phyloP scores from a whole-genome alignment of 2,113 vertebrate species.

The Globicephala melas region DNA sequence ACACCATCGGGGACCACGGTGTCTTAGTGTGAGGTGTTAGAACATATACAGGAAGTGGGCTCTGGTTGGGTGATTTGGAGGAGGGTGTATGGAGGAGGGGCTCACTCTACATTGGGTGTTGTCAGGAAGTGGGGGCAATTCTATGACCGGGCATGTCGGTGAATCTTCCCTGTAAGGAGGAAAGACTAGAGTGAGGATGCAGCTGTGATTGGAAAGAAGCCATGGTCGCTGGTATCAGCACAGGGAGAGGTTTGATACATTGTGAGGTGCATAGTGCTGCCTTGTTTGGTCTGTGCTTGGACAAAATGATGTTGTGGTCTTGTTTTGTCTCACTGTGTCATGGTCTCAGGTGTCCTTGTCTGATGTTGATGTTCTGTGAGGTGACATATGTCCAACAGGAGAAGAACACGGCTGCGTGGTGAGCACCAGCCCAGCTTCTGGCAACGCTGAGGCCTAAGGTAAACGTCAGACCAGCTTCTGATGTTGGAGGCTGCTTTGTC shows the following conservation, averaged over 20 bases:
- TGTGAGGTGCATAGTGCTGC: accelerated
- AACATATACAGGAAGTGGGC: neutral
- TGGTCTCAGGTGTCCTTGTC: neutral
- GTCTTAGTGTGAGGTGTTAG: neutral
- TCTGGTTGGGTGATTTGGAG: neutral
- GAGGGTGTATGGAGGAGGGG: no score
- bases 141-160: neutral
- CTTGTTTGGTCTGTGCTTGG: neutral
- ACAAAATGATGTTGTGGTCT: neutral
- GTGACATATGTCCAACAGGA: neutral
- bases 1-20: accelerated
- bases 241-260: no score
- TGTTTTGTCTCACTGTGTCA: neutral
- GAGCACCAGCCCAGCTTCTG: neutral
- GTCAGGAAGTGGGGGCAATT: neutral
- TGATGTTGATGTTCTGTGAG: neutral
- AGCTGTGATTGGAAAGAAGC: neutral
- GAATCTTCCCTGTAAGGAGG: neutral
- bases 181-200: neutral
- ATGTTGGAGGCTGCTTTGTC: no score
- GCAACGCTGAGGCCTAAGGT: no score
- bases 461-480: no score
- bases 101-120: neutral
- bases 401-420: neutral
- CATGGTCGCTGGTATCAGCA: neutral